Evolutionary conservation across 2,113 vertebrate genomes (phyloP).

Genomic region (Pteronura brasiliensis): DNA sequence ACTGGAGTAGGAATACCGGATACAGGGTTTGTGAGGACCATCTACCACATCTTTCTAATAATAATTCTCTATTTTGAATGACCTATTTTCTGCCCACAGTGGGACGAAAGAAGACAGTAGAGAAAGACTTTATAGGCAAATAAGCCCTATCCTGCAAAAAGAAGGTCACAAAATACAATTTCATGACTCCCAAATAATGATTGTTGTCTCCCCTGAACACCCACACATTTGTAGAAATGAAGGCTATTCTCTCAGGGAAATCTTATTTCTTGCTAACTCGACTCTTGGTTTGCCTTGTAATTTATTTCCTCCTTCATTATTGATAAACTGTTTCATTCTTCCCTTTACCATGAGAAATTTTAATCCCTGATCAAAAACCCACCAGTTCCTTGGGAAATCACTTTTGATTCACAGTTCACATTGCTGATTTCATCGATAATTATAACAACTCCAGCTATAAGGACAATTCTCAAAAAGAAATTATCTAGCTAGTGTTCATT

Average conservation of each 20-base stretch:
- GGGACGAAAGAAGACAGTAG: accelerated
- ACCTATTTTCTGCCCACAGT: background rate
- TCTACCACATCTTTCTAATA: background rate
- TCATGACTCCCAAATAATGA: background rate
- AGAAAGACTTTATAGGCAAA: background rate
- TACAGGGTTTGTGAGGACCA: background rate
- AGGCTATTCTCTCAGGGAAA: constrained; percentile 34
- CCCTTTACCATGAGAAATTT: background rate
- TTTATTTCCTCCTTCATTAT: constrained; percentile 59
- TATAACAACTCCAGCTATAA: background rate
- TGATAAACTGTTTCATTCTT: constrained; percentile 45
- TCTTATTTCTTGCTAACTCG: constrained; percentile 22
- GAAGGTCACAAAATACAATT: background rate
- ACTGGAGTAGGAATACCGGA: background rate
- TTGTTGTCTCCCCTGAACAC: background rate
- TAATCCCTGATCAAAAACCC: constrained; percentile 19
- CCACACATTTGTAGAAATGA: background rate
- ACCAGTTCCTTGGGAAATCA: constrained; percentile 58
- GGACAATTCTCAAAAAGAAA: constrained; percentile 27
- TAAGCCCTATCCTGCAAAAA: background rate
- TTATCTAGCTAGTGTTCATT: constrained; percentile 24
- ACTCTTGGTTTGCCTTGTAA: background rate
- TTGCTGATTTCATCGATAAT: constrained; percentile 42
- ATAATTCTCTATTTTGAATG: background rate
- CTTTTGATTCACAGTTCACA: constrained; percentile 32